Base-by-base conservation (phyloP, 2,113 vertebrate genomes). In the Hydropotes inermis region DNA sequence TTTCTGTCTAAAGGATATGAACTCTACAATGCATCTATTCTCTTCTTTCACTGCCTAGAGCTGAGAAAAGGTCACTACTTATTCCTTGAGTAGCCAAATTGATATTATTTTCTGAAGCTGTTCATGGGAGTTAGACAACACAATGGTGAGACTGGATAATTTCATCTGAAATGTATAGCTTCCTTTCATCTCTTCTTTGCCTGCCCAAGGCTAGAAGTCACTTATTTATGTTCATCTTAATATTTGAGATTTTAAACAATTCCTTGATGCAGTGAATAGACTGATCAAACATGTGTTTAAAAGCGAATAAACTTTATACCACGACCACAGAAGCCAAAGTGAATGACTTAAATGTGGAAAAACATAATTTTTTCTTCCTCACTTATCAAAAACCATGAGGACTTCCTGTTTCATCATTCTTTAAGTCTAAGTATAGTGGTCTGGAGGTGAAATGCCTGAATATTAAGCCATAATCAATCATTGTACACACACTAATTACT, bases 401-500 rank as follows among this genome's bases (percentile, higher is more conserved):
- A 96, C 96, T 98, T 96, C 57, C 88, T 86, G 91, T 98, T 87
- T 98, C 97, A 96, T 98, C 98, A 94, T 98, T 96, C 79, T 39
- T 88, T 79, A 94, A 67, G 94, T 97, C 94, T 98, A 99, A 98
- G 98, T 98, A 97, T 95, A 91, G 0, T 97, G 92, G 96, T 97
- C 96, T 95, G 98, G 98, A 99, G 98, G 98, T 99, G 98, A 99
- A 98, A 98, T 98, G 98, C 97, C 98, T 99, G 98, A 98, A 98
- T 98, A 98, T 99, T 98, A 99, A 99, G 98, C 98, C 98, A 98
- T 99, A 99, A 99, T 99, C 98, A 98, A 99, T 99, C 99, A 99
- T 96, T 98, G 98, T 98, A 98, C 97, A 98, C 97, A 97, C 98
- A 97, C 98, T 99, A 99, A 99, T 99, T 99, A 98, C 98, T 99